Base-by-base conservation (phyloP, 2,888 invertebrate genomes). In the Nymphalis c-album region DNA sequence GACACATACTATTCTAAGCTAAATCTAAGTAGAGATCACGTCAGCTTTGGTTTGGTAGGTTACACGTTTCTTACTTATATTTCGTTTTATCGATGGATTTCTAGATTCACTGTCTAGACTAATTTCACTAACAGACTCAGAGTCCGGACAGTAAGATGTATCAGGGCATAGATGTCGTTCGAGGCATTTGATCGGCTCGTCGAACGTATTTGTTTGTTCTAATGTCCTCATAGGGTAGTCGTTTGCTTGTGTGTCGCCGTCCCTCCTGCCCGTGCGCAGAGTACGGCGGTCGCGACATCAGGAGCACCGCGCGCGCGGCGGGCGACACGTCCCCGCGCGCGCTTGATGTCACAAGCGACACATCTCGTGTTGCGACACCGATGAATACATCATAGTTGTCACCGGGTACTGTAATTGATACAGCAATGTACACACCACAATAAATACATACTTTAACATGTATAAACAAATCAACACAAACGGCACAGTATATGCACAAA, bases 301-400 rank as follows among this genome's bases (percentile, higher is more conserved):
- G 77, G 91, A 90, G 71, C 90, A 91, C 0, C 90, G 82, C 2
- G 85, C 76, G 66, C 91, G 85, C 55, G 85, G 82, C 31, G 84
- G 82, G 18, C 88, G 85, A 73, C 88, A 85, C 5, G 85, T 83
- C 22, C 91, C 89, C 75, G 89, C 87, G 73, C 93, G 88, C 61
- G 92, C 92, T 78, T 94, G 93, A 75, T 94, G 94, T 94, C 94
- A 95, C 93, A 94, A 94, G n/a, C 94, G 93, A 82, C 94, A 94
- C 86, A 94, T 92, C 82, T 94, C 95, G 76, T 94, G 94, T 79
- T 94, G 94, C 51, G 94, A 93, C 70, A 94, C 94, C 53, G 94
- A 94, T 18, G 94, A 93, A 81, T 95, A 95, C 88, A 92, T 93
- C 92, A 92, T 92, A 67, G 92, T 87, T n/a, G 92, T 82, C 64